Conservation (phyloP, 92 coral and sea anemone genomes). For the Bergia puertoricense region DNA sequence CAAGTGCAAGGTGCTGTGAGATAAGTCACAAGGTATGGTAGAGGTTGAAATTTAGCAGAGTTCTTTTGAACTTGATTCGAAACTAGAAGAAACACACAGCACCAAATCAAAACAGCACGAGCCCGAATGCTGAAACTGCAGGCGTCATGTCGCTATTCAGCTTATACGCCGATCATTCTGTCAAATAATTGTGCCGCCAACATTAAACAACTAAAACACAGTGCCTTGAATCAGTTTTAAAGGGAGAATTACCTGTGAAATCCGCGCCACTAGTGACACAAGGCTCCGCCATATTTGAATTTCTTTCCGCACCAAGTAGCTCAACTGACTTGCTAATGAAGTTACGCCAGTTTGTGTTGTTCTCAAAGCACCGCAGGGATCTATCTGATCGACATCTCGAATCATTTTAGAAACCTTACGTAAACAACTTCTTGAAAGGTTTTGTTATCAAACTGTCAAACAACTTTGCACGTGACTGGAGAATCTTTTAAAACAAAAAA, state of each 20-base stretch:
- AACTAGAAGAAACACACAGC: background rate
- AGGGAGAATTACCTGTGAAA: background rate
- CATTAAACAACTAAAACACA: background rate
- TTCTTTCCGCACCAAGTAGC: slow-evolving; percentile 26
- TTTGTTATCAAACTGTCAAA: slow-evolving; percentile 2
- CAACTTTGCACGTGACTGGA: slow-evolving; percentile 1
- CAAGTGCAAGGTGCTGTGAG: background rate
- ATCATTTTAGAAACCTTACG: slow-evolving; percentile 6
- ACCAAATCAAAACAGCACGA: background rate
- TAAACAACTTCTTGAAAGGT: slow-evolving; percentile 20
- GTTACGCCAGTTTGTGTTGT: slow-evolving; percentile 35
- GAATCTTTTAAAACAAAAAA: background rate
- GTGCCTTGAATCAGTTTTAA: too few species aligned
- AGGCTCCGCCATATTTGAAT: slow-evolving; percentile 29
- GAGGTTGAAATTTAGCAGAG: background rate
- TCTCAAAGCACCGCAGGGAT: slow-evolving; percentile 21
- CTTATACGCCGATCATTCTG: background rate
- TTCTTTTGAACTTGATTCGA: background rate
- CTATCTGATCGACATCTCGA: slow-evolving; percentile 16
- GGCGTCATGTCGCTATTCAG: background rate
- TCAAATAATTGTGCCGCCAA: background rate
- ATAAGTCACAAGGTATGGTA: background rate
- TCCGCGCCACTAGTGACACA: background rate
- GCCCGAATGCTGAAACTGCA: background rate
- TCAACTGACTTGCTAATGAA: slow-evolving; percentile 37